Evolutionary conservation across 2,888 invertebrate genomes (phyloP).

Genomic region (Agrochola lychnidis): DNA sequence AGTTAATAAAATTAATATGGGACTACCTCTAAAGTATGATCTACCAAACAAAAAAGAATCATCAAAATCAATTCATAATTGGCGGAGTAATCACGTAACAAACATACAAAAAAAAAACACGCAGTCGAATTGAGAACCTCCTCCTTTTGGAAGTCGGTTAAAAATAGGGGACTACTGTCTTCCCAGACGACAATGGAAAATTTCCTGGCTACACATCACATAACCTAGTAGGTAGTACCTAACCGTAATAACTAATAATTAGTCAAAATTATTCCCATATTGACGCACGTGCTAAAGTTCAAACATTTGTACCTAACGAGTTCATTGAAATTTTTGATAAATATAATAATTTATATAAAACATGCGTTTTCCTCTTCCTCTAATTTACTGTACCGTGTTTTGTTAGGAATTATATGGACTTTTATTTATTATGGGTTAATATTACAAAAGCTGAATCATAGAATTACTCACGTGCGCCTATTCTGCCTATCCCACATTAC

Average conservation of each 20-base stretch:
- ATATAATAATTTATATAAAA: neutral
- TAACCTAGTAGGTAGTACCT: neutral
- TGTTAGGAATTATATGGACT: too few species aligned
- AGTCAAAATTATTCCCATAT: neutral
- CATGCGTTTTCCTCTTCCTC: slow-evolving; percentile 9
- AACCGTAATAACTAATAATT: neutral
- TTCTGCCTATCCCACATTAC: neutral
- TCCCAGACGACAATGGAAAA: neutral
- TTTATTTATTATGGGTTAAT: neutral
- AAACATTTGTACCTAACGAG: slow-evolving; percentile 3
- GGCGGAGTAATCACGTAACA: too few species aligned
- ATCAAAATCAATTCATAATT: too few species aligned
- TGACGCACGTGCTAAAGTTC: slow-evolving; percentile 30
- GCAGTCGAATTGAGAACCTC: too few species aligned
- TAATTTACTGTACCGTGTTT: neutral
- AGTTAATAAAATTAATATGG: too few species aligned
- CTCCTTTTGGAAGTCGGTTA: too few species aligned
- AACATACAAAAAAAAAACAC: too few species aligned
- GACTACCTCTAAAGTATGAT: too few species aligned
- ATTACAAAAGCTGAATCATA: neutral
- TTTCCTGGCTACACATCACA: neutral
- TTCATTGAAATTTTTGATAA: slow-evolving; percentile 17
- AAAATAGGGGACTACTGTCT: neutral
- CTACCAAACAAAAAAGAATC: too few species aligned
- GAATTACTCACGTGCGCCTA: neutral